Evolutionary conservation across 2,797 vertebrate genomes (phyloP), one percentile per base, ranked within the genome.

Genomic region (Pangasius sanitwongsei): DNA sequence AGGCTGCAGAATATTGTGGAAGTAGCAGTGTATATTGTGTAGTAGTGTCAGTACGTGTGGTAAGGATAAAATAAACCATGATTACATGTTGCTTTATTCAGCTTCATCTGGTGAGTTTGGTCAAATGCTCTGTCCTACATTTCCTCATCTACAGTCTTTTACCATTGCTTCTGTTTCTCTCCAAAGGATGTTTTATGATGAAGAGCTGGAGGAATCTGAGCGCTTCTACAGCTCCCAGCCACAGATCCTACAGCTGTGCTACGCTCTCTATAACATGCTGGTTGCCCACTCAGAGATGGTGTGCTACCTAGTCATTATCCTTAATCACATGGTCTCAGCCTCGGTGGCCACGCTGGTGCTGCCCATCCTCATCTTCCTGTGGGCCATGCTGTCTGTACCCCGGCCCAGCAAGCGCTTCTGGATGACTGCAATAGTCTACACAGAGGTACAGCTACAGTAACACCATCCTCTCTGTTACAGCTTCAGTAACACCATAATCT

Each of bases 351-450:
- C 98, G 0, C 92, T 99, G 48, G 97, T 98, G 25, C 96, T 99
- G 87, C 98, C 98, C 83, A 96, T 99, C 87, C 96, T 98, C 25
- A 98, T 99, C 89, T 99, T 99, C 90, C 96, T 99, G 78, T 99
- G 98, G 98, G 98, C 97, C 63, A 99, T 97, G 96, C 95, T 99
- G 50, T 99, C 98, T 0, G 98, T 98, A 5, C 98, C 98, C 11
- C 96, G 98, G 53, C 98, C 98, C 88, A 98, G 97, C 94, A 98
- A 98, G 75, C 96, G 97, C 37, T 99, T 99, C 96, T 99, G 98
- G 98, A 99, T 98, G 98, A 98, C 97, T 1, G 98, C 98, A 85
- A 98, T 99, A 88, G 97, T 99, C 93, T 99, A 99, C 92, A 99
- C 98, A 0, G 98, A 99, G 98, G 98, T 99, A 94, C 41, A 50